Evolutionary conservation across 35 echinoderm and acorn worm species (phyloP), one percentile per base, ranked within the genome.

Genomic region (Amphiura filiformis): DNA sequence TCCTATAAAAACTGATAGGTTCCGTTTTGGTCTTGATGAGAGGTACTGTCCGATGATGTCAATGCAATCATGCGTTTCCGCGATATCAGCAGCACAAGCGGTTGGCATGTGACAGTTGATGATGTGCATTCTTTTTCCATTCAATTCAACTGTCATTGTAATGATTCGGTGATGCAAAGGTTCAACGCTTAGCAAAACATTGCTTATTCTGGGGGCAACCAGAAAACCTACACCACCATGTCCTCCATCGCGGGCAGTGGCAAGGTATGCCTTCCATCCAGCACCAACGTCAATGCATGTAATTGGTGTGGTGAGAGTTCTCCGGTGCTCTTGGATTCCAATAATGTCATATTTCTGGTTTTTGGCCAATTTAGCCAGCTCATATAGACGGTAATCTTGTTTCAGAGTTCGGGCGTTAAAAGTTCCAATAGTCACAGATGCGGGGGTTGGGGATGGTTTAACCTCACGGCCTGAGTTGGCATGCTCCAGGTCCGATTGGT

Each of bases 191-290:
- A 84, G 82, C 52, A 84, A 36, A 35, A 49, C 35, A 17, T 11
- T 57, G n/a, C 32, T 57, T 31, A 84, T 49, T 37, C 82, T 38
- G 0, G 82, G 82, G 30, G 82, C 35, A 57, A 57, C 36, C 82
- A 64, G 82, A 84, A 83, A 84, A 36, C 82, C 82, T 1, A 52
- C 34, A 34, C 82, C 82, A 12, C 82, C 52, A n/a, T 84, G 82
- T 44, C 52, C 56, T 37, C 82, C 42, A 34, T 44, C 42, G 17
- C 42, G 82, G 82, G 82, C 82, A 18, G 82, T 36, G 30, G 82
- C 82, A 84, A 84, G 56, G 52, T 84, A 57, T 84, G 44, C 49
- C 36, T 84, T 84, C 82, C 82, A 84, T 30, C 82, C 82, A 84
- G 28, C 5, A 61, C 82, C 82, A 84, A 84, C 31, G 49, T 84